Percentiles rank a stretch among this genome's conserved stretches.
Evolutionary conservation across 2,113 vertebrate genomes (phyloP).

Genomic region (Hystrix cristata): DNA sequence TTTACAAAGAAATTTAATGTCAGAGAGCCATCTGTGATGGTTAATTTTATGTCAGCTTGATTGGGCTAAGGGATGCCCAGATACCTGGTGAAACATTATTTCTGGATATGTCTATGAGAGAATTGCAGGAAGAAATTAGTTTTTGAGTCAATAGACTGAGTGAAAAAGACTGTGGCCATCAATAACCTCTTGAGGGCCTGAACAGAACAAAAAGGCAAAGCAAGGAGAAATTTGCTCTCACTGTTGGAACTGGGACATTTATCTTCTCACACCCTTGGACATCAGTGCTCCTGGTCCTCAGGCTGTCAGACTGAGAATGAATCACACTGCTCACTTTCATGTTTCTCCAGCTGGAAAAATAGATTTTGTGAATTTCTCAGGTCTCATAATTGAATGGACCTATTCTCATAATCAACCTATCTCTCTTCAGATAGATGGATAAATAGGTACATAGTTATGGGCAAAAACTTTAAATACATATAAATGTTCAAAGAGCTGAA

Average conservation of each 20-base stretch:
- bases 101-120: neutral
- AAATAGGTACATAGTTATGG: neutral
- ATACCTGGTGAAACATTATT: neutral
- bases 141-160: neutral
- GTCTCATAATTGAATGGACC: neutral
- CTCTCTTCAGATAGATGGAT: neutral
- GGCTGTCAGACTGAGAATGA: neutral
- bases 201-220: neutral
- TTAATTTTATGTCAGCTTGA: neutral
- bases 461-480: neutral
- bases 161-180: neutral
- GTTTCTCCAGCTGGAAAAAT: neutral
- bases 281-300: neutral
- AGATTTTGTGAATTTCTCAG: neutral
- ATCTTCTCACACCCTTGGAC: too few species aligned
- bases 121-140: neutral
- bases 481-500: constrained; percentile 18
- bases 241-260: neutral
- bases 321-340: neutral
- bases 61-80: neutral
- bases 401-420: neutral
- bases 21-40: neutral
- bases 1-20: constrained; percentile 2
- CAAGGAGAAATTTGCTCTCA: neutral
- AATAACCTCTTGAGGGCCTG: neutral